Percentiles rank a stretch among this genome's conserved stretches.
Conservation (phyloP, 2,797 vertebrate species). For the Hemitrygon akajei region DNA sequence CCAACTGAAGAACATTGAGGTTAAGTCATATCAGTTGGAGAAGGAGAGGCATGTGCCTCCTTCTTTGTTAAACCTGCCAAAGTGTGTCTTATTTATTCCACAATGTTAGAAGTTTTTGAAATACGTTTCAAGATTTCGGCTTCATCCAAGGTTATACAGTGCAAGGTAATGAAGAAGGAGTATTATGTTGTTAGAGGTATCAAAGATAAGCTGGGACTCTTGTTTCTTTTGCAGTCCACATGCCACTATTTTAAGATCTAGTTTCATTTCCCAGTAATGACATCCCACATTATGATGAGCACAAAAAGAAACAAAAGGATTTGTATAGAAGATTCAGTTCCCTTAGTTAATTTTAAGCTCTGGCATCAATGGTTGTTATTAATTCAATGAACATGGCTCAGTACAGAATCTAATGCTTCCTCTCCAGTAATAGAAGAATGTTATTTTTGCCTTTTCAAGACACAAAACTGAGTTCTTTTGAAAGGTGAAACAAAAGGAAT, state of each 20-base stretch:
- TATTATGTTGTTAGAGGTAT: not conserved
- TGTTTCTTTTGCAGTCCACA: too few relatives aligned
- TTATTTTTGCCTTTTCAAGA: not conserved
- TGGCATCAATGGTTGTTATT: not conserved
- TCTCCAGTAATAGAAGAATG: not conserved
- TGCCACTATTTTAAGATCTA: too few relatives aligned
- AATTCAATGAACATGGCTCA: not conserved
- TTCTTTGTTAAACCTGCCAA: not conserved
- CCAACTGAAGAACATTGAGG: too few relatives aligned
- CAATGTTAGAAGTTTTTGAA: not conserved
- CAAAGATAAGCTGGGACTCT: not conserved
- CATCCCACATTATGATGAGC: not conserved
- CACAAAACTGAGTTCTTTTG: not conserved
- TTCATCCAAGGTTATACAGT: not conserved
- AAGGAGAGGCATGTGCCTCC: too few relatives aligned
- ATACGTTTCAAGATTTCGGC: not conserved
- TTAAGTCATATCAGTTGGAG: not conserved
- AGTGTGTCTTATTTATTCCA: not conserved
- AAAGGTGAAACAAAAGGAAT: conserved; percentile 11
- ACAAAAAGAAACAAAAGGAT: not conserved
- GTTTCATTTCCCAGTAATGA: not conserved
- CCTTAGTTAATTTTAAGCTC: not conserved
- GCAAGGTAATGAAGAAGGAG: not conserved
- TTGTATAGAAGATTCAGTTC: not conserved
- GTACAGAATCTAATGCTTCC: not conserved